phyloP scores from a whole-genome alignment of 2,888 invertebrate genomes.

The Cephus spinipes region DNA sequence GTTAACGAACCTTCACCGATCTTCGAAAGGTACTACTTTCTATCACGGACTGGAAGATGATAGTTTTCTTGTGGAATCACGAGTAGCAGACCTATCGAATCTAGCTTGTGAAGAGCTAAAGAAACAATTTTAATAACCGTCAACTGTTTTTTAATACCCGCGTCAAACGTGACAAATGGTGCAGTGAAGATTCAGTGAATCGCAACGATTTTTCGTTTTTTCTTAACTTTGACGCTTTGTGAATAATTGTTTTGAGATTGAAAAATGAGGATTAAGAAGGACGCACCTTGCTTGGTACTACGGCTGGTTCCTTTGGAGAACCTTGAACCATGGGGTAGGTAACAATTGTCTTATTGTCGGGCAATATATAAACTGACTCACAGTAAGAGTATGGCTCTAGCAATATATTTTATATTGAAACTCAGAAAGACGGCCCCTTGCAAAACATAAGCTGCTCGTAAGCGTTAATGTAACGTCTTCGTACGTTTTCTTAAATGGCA shows the following conservation, averaged over 20 bases:
- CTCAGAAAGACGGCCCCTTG: too few relatives aligned
- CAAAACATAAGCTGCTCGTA: not conserved
- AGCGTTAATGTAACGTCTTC: not conserved
- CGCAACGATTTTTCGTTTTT: constrained; percentile 6
- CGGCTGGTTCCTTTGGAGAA: constrained; percentile 71
- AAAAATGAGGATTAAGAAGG: constrained; percentile 75
- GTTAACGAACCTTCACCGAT: not conserved
- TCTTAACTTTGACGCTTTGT: not conserved
- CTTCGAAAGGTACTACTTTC: not conserved
- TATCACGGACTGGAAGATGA: not conserved
- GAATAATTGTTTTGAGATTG: not conserved
- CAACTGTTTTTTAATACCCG: not conserved
- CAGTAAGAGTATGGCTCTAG: not conserved
- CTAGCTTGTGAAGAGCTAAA: not conserved
- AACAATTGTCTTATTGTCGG: not conserved
- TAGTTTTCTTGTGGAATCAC: not conserved
- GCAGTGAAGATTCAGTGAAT: constrained; percentile 36
- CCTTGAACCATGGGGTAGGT: constrained; percentile 58
- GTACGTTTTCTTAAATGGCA: not conserved
- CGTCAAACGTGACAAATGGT: constrained; percentile 43
- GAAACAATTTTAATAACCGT: not conserved
- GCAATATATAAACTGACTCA: too few relatives aligned
- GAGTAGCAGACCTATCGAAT: not conserved
- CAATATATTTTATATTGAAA: not conserved
- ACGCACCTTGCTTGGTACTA: constrained; percentile 74